Base-by-base conservation (phyloP, 2,797 vertebrate genomes). In the Eutrigla gurnardus region DNA sequence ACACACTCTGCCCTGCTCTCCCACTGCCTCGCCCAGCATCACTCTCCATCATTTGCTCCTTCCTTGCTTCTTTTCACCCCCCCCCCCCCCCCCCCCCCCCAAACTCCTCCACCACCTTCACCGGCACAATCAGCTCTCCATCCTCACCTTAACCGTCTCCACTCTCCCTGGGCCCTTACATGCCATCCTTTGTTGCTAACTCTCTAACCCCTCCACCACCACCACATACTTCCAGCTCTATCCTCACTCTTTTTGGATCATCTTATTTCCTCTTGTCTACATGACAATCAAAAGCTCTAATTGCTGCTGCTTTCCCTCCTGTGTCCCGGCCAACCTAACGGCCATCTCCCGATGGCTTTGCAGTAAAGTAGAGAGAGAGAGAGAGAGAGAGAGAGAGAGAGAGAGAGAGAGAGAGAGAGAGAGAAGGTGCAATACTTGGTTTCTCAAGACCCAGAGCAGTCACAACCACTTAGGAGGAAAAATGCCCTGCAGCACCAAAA, bases 1-100 rank as follows among this genome's bases (percentile, higher is more conserved):
- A 96, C 94, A 95, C 95, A 95, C 91, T 95, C 84, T 91, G 93
- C 91, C 94, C 85, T 81, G 86, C 88, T 86, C 83, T 86, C 75
- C 79, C 78, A 79, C 80, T 76, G 83, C 79, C 81, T 84, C 43
- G 25, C 69, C 72, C 77, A 71, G 65, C 81, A 75, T 78, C 62
- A 4, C 86, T 86, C 86, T 84, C 85, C 82, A 80, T 87, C 86
- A 83, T 79, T 78, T 43, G 45, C 71, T 73, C 75, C 73, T 65
- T 83, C 91, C 90, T 73, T 69, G 61, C 81, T 73, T 77, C 68
- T 77, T 73, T 77, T 72, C 33, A 37, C 36, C 69, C 66, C 49
- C 4, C 42, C 68, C 1, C 33, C n/a, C 36, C 32, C 43, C 32
- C 25, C 13, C 5, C 15, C 55, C 18, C 42, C 52, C 7, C 65